A percentile compares a stretch with the other conserved stretches of the same genome.
These are phyloP conservation scores for Sphaerodactylus townsendi DNA, from an alignment of 2,113 vertebrate genomes.

Conservation along the genomic window DNA sequence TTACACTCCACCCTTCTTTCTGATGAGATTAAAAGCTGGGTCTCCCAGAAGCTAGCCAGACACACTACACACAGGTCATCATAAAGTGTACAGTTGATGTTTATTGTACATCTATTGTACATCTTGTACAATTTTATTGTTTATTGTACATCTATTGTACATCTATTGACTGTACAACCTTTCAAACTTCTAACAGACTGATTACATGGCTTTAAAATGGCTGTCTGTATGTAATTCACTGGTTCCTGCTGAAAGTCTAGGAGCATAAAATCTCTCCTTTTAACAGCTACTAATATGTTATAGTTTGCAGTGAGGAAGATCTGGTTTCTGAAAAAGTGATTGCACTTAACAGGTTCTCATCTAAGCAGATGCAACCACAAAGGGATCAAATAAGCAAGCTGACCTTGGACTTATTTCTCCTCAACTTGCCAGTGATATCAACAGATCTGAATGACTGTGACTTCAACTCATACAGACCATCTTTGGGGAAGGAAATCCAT, in stretches of 20 bases:
- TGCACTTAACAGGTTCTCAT: conserved; percentile 38
- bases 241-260: conserved; percentile 10
- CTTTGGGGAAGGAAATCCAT: background rate
- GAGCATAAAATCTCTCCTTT: conserved; percentile 12
- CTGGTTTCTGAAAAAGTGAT: conserved; percentile 17
- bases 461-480: background rate
- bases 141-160: no score
- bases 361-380: background rate
- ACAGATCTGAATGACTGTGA: background rate
- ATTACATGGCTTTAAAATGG: background rate
- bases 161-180: background rate
- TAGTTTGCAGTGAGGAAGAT: background rate
- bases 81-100: background rate
- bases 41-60: no score
- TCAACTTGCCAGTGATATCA: background rate
- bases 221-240: conserved; percentile 11
- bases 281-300: conserved; percentile 16
- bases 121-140: no score
- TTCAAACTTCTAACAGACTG: background rate
- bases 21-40: no score
- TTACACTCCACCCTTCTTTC: no score
- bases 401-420: background rate
- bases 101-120: background rate
- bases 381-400: background rate
- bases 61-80: background rate